Evolutionary conservation across 2,888 invertebrate species (phyloP).

Genomic region (Torymus tubicola): DNA sequence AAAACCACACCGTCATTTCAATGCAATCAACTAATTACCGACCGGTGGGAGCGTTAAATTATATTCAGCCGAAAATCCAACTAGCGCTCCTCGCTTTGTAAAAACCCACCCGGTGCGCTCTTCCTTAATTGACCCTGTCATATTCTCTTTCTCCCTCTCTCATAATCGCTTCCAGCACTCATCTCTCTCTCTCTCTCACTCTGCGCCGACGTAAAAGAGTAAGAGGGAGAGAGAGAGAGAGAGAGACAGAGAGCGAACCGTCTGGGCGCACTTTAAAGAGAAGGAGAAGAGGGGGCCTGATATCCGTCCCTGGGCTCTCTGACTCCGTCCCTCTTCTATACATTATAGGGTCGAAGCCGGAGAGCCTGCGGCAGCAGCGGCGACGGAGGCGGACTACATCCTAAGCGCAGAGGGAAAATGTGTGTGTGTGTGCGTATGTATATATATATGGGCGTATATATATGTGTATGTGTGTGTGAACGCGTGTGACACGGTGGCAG

Average conservation of each 20-base stretch:
- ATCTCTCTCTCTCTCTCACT: constrained; percentile 18
- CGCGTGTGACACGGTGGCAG: constrained; percentile 45
- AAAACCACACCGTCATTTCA: background rate
- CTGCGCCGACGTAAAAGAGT: background rate
- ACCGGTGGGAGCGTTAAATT: constrained; percentile 24
- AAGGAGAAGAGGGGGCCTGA: constrained; percentile 28
- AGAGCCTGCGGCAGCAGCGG: background rate
- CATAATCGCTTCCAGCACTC: constrained; percentile 42
- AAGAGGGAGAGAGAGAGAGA: constrained; percentile 20
- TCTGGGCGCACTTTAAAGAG: constrained; percentile 48
- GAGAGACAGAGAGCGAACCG: constrained; percentile 18
- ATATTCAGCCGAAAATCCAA: constrained; percentile 37
- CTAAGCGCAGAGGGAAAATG: constrained; percentile 9
- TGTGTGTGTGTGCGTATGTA: background rate
- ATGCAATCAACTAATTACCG: background rate
- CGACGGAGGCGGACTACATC: no score
- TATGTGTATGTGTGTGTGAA: no score
- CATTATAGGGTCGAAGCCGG: constrained; percentile 2
- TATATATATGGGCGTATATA: no score
- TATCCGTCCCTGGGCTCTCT: constrained; percentile 53
- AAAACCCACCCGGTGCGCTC: constrained; percentile 26
- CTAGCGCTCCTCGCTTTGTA: constrained; percentile 21
- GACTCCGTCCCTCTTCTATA: background rate
- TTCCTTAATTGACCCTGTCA: constrained; percentile 48
- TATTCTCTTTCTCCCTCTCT: constrained; percentile 41